These are phyloP conservation scores for Chydorus sphaericus DNA, from an alignment of 2,888 invertebrate species.

Conservation along the genomic window DNA sequence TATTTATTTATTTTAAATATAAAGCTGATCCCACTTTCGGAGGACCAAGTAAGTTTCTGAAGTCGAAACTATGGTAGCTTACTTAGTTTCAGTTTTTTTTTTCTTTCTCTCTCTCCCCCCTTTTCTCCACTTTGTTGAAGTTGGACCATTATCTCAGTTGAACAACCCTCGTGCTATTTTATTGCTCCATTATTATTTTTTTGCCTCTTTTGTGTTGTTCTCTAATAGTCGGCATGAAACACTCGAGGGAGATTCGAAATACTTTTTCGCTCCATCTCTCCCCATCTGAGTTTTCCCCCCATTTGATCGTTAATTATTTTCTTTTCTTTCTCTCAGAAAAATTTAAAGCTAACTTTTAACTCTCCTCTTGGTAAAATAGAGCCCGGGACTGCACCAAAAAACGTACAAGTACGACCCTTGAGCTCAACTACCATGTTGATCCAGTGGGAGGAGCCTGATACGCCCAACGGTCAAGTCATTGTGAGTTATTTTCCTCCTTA, in stretches of 20 bases:
- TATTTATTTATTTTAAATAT: neutral
- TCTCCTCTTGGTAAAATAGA: slow-evolving; percentile 39
- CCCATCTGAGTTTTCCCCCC: neutral
- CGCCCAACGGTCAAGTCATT: slow-evolving; percentile 92
- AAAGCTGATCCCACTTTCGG: slow-evolving; percentile 33
- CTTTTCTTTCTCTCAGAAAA: slow-evolving; percentile 1
- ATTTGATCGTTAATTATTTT: neutral
- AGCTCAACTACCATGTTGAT: slow-evolving; percentile 94
- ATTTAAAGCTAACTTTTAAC: neutral
- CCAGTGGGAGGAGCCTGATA: slow-evolving; percentile 95
- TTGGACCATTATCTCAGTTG: neutral
- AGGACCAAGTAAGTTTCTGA: slow-evolving; percentile 43
- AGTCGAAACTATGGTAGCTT: neutral
- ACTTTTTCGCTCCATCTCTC: neutral
- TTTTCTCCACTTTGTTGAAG: neutral
- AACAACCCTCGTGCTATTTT: neutral
- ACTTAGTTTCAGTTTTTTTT: neutral
- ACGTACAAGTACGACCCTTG: slow-evolving; percentile 83
- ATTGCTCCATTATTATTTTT: neutral
- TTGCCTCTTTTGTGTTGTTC: neutral
- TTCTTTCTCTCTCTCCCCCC: neutral
- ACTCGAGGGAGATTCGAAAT: too few relatives aligned
- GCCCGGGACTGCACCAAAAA: slow-evolving; percentile 87
- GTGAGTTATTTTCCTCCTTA: slow-evolving; percentile 41
- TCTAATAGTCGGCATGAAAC: too few relatives aligned